A percentile compares a stretch with the other conserved stretches of the same genome.
Conservation (phyloP, 2,113 vertebrate species). For the Chinchilla lanigera region DNA sequence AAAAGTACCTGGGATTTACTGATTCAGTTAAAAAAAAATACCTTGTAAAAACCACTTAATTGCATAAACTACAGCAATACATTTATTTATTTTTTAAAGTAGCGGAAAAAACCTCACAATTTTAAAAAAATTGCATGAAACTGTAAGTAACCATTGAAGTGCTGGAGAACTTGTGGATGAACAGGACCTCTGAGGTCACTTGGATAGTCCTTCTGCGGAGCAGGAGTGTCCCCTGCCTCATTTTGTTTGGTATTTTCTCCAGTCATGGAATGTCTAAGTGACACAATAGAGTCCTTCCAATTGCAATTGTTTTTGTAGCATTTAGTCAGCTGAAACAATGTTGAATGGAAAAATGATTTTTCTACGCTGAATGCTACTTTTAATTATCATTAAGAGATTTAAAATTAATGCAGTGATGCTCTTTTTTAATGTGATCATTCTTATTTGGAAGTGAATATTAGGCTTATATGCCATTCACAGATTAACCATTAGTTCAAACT, state of each 20-base stretch:
- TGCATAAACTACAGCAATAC: not conserved
- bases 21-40: not conserved
- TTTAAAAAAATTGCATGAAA: conserved; percentile 38
- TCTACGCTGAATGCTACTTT: not conserved
- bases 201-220: not conserved
- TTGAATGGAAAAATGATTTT: not conserved
- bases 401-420: not conserved
- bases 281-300: not conserved
- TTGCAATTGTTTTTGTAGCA: not conserved
- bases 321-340: not conserved
- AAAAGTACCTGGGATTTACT: not conserved
- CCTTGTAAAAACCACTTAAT: not conserved
- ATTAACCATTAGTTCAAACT: not conserved
- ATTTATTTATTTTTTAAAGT: not conserved
- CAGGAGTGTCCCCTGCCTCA: not conserved
- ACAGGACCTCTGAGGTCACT: not conserved
- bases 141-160: not conserved
- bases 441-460: not conserved
- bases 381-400: not conserved
- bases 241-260: conserved; percentile 3
- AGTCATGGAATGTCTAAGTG: not conserved
- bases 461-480: not conserved
- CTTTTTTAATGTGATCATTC: not conserved
- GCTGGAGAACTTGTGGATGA: not conserved
- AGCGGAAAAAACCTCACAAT: not conserved